phyloP scores from a whole-genome alignment of 64 coral and sea anemone genomes.

The Hydrozoanthus tunicans region DNA sequence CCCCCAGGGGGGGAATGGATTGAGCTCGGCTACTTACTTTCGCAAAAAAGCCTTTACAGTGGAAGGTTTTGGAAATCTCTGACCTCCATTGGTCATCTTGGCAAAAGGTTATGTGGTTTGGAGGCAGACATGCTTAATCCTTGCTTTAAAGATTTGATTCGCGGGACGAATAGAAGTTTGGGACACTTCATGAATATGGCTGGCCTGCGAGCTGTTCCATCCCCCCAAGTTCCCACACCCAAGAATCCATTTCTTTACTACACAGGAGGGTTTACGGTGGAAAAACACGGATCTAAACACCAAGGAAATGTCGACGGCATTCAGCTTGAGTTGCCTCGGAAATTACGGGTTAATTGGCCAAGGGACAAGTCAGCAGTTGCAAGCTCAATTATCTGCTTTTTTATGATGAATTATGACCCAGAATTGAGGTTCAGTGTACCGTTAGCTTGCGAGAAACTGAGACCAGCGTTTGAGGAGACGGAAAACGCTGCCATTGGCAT shows the following conservation, averaged over 20 bases:
- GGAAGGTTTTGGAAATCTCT: background rate
- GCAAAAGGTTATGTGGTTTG: background rate
- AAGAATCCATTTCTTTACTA: background rate
- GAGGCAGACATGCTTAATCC: background rate
- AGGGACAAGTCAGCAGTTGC: constrained; percentile 16
- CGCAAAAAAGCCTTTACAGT: background rate
- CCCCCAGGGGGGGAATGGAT: constrained; percentile 2
- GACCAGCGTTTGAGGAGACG: constrained; percentile 30
- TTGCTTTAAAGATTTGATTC: constrained; percentile 66
- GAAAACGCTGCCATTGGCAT: background rate
- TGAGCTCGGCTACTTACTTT: constrained; percentile 54
- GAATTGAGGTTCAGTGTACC: background rate
- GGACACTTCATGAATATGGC: constrained; percentile 54
- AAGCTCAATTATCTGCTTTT: background rate
- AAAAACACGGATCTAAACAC: constrained; percentile 17
- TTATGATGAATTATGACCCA: background rate
- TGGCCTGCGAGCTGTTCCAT: constrained; percentile 32
- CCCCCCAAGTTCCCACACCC: constrained; percentile 2
- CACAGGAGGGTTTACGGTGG: background rate
- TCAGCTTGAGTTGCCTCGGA: constrained; percentile 2
- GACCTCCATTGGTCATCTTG: constrained; percentile 53
- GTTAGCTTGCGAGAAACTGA: background rate
- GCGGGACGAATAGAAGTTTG: constrained; percentile 42
- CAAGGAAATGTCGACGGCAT: background rate
- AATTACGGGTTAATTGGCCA: constrained; percentile 17